A percentile compares a stretch with the other conserved stretches of the same genome.
Evolutionary conservation across 2,113 vertebrate genomes (phyloP).

Genomic region (Paraplagusia blochii): DNA sequence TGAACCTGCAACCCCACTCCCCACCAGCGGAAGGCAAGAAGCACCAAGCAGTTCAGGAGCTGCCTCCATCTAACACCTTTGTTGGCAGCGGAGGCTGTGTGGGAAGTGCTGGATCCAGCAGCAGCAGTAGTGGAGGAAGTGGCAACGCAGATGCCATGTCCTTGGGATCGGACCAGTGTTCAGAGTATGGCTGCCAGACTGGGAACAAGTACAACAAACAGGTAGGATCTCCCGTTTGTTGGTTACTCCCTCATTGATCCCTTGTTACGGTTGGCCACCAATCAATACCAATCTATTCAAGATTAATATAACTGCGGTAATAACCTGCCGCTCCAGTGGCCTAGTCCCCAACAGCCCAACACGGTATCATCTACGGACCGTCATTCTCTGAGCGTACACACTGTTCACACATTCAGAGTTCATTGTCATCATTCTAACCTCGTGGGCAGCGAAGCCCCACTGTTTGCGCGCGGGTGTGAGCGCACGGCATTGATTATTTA

Average conservation of each 20-base stretch:
- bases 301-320: too few relatives aligned
- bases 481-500: conserved; percentile 9
- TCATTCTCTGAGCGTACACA: conserved; percentile 41
- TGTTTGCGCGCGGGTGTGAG: conserved; percentile 27
- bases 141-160: conserved; percentile 90
- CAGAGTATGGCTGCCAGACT: conserved; percentile 95
- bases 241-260: background rate
- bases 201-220: conserved; percentile 97
- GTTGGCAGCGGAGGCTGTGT: conserved; percentile 85
- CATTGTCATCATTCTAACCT: conserved; percentile 45
- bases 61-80: conserved; percentile 97
- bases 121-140: conserved; percentile 71
- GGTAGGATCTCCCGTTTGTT: conserved; percentile 76
- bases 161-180: conserved; percentile 95
- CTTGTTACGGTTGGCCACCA: background rate
- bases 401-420: conserved; percentile 15
- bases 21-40: conserved; percentile 92
- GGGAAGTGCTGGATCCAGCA: conserved; percentile 70
- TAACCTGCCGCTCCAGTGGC: conserved; percentile 26
- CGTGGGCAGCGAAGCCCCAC: conserved; percentile 48
- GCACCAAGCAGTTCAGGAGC: conserved; percentile 95
- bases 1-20: conserved; percentile 93
- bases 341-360: conserved; percentile 42
- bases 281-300: too few relatives aligned
- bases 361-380: conserved; percentile 55